Base-by-base conservation (phyloP, 1,140 invertebrate species). In the Thaumetopoea pityocampa region DNA sequence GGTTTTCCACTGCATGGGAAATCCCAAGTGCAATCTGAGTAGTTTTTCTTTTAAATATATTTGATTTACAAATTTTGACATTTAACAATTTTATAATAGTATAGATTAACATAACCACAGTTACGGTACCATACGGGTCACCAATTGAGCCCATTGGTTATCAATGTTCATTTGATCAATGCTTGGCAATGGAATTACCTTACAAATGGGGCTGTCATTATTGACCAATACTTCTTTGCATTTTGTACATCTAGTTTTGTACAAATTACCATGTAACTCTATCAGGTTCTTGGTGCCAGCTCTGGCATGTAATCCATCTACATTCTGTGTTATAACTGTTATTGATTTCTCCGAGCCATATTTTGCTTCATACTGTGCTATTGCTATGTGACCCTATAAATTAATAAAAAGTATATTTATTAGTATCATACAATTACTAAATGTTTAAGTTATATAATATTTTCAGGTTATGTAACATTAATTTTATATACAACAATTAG, bases 211-310 rank as follows among this genome's bases (percentile, higher is more conserved):
- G 77, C 89, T 93, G 33, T 92, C 89, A 43, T 85, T 85, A 77
- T 97, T 97, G 4, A 86, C 67, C 16, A 85, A 69, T 2, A 95
- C 85, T 42, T 90, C 79, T 65, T 87, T 87, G 76, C 96, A 97
- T 68, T 91, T 90, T 0, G 88, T 91, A 64, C 96, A 97, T 34
- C 89, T 86, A n/a, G 94, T 94, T 85, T 91, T 93, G 54, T 91
- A 96, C 4, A 97, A 81, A 46, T 92, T 93, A 10, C 91, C 96
- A 87, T 98, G 96, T n/a, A 98, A 87, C 77, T 98, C 96, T 6
- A 96, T 86, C 2, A 98, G 77, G 59, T 94, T 90, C 49, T 89
- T 84, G 8, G 93, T 92, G 1, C 96, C 96, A 8, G 96, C 96
- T 72, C 88, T 89, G 40, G 85, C 85, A 86, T 98, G 96, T 6